These are phyloP conservation scores for Lagria hirta DNA, from an alignment of 2,888 invertebrate species.

Conservation along the genomic window DNA sequence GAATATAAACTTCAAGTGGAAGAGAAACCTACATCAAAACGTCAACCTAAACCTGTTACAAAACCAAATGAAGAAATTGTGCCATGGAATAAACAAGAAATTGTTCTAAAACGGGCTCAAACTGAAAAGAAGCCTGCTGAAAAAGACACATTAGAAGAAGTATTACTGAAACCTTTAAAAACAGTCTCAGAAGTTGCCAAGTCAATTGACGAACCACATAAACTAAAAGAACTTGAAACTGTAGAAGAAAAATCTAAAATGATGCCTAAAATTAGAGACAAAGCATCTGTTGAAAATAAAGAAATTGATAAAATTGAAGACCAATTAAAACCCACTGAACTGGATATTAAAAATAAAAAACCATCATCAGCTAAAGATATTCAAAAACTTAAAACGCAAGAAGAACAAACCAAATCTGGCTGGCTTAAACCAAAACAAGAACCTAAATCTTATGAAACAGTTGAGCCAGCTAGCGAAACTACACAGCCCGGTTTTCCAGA, in stretches of 20 bases:
- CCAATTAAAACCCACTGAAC: no score
- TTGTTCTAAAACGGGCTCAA: slow-evolving; percentile 55
- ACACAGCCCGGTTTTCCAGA: no score
- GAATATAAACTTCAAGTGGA: slow-evolving; percentile 9
- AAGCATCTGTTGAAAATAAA: no score
- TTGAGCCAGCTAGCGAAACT: no score
- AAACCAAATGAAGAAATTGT: slow-evolving; percentile 38
- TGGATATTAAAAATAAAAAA: slow-evolving; percentile 17
- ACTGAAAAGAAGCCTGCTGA: slow-evolving; percentile 56
- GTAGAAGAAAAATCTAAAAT: slow-evolving; percentile 2
- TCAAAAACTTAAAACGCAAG: slow-evolving; percentile 5
- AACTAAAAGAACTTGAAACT: slow-evolving; percentile 5
- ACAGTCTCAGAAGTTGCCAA: slow-evolving; percentile 26
- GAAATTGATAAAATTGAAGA: no score
- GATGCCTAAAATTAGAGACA: background rate
- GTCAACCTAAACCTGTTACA: slow-evolving; percentile 13
- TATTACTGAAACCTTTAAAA: slow-evolving; percentile 53
- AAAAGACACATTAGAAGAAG: slow-evolving; percentile 55
- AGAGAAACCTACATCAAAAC: slow-evolving; percentile 6
- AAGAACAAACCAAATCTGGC: slow-evolving; percentile 17
- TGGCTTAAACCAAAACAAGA: slow-evolving; percentile 19
- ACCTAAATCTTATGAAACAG: slow-evolving; percentile 26
- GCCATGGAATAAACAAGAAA: slow-evolving; percentile 65
- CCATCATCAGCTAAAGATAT: background rate
- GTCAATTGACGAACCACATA: no score